Evolutionary conservation across 2,888 invertebrate genomes (phyloP).

Genomic region (Macrophya annulata): DNA sequence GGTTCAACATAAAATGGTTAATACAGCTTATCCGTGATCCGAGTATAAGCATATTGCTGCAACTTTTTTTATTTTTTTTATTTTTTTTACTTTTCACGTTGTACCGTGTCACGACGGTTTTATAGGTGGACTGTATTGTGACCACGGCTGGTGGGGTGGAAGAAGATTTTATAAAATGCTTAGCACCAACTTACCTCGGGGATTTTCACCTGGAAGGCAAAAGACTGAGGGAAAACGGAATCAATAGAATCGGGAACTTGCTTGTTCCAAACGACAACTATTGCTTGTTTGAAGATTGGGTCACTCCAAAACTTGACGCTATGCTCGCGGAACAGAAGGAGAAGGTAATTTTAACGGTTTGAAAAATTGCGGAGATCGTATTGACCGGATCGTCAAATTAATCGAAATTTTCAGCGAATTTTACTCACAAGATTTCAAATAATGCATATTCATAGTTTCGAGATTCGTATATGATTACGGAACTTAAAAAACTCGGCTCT

Average conservation of each 20-base stretch:
- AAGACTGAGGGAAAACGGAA: constrained; percentile 90
- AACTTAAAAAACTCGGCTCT: not conserved
- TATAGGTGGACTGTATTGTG: constrained; percentile 95
- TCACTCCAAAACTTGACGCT: constrained; percentile 94
- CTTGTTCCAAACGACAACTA: constrained; percentile 99
- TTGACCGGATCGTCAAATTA: not conserved
- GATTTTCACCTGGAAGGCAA: constrained; percentile 93
- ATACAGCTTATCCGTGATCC: constrained; percentile 35
- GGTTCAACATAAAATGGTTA: constrained; percentile 90
- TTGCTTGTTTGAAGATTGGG: constrained; percentile 98
- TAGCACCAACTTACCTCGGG: constrained; percentile 96
- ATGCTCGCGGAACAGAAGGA: constrained; percentile 94
- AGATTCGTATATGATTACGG: not conserved
- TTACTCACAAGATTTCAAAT: not conserved
- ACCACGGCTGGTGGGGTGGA: constrained; percentile 99
- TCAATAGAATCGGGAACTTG: constrained; percentile 96
- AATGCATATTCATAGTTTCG: not conserved
- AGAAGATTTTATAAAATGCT: constrained; percentile 99
- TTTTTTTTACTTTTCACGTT: too few species aligned
- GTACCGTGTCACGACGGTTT: not conserved
- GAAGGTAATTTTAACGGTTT: constrained; percentile 76
- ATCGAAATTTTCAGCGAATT: not conserved
- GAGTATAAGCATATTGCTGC: not conserved
- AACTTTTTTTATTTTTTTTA: too few species aligned
- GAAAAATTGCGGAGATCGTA: not conserved